A percentile compares a stretch with the other conserved stretches of the same genome.
These are phyloP conservation scores for Dysmachus trigonus DNA, from an alignment of 2,888 invertebrate genomes.

Conservation along the genomic window DNA sequence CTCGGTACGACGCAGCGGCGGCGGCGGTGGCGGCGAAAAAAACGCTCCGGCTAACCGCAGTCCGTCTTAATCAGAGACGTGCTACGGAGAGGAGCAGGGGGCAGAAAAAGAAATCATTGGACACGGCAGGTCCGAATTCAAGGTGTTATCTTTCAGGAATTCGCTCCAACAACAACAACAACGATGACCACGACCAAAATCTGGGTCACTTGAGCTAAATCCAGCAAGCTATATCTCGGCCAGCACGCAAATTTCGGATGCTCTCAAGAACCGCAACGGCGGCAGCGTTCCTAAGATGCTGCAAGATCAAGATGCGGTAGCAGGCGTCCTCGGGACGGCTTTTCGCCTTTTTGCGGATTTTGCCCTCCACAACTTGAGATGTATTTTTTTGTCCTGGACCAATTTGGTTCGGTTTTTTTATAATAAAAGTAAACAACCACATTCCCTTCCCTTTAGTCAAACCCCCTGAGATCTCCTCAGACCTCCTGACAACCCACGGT, in stretches of 20 bases:
- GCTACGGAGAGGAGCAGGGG: not conserved
- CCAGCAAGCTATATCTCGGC: not conserved
- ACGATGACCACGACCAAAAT: not conserved
- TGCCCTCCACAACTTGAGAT: not conserved
- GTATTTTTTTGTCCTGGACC: not conserved
- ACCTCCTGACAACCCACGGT: not conserved
- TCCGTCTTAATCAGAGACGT: conserved; percentile 12
- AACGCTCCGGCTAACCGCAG: not conserved
- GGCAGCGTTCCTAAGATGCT: not conserved
- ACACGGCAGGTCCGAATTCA: conserved; percentile 8
- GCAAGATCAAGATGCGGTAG: not conserved
- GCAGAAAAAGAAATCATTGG: not conserved
- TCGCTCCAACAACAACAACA: not conserved
- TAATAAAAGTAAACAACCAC: not conserved
- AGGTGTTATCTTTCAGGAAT: conserved; percentile 35
- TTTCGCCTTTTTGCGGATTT: not conserved
- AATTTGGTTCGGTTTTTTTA: not conserved
- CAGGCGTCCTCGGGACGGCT: not conserved
- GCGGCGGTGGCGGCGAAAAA: not conserved
- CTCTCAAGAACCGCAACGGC: not conserved
- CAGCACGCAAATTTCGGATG: not conserved
- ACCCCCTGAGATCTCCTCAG: not conserved
- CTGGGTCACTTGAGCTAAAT: conserved; percentile 31
- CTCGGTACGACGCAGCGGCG: no score
- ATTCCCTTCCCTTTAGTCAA: not conserved